These are phyloP conservation scores for Agriopis marginaria DNA, from an alignment of 2,888 invertebrate species.

Conservation along the genomic window DNA sequence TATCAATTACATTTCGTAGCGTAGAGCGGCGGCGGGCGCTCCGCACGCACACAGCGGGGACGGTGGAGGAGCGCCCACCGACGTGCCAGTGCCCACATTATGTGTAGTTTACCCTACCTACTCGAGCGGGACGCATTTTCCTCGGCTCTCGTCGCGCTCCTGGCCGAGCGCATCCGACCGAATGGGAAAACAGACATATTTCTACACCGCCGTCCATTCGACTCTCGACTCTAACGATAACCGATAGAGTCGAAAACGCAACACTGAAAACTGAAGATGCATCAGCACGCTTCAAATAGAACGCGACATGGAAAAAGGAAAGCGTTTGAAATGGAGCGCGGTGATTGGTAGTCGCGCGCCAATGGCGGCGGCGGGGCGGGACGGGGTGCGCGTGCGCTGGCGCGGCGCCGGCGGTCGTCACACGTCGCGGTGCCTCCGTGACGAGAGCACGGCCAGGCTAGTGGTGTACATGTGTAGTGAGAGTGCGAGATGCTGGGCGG, in stretches of 20 bases:
- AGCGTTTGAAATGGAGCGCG: conserved; percentile 82
- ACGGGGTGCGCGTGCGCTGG: conserved; percentile 55
- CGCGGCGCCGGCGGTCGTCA: conserved; percentile 60
- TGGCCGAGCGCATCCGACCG: conserved; percentile 82
- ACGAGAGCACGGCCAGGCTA: conserved; percentile 53
- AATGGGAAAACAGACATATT: conserved; percentile 80
- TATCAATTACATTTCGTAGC: conserved; percentile 70
- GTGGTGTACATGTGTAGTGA: conserved; percentile 54
- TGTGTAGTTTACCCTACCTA: conserved; percentile 52
- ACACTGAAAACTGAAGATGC: conserved; percentile 58
- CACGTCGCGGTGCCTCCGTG: conserved; percentile 59
- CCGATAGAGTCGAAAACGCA: conserved; percentile 49
- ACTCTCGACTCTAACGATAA: conserved; percentile 38
- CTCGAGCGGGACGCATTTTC: conserved; percentile 66
- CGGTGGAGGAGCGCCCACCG: neutral
- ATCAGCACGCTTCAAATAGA: conserved; percentile 83
- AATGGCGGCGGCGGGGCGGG: conserved; percentile 74
- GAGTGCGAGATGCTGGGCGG: conserved; percentile 78
- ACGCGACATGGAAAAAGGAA: conserved; percentile 83
- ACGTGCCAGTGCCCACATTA: conserved; percentile 17
- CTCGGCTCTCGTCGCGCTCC: conserved; percentile 75
- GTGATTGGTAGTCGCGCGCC: conserved; percentile 81
- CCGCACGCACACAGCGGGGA: conserved; percentile 29
- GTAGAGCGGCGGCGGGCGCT: conserved; percentile 24
- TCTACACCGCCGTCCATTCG: conserved; percentile 33